phyloP scores from a whole-genome alignment of 2,888 invertebrate genomes.

The Zaprionus obscuricornis region DNA sequence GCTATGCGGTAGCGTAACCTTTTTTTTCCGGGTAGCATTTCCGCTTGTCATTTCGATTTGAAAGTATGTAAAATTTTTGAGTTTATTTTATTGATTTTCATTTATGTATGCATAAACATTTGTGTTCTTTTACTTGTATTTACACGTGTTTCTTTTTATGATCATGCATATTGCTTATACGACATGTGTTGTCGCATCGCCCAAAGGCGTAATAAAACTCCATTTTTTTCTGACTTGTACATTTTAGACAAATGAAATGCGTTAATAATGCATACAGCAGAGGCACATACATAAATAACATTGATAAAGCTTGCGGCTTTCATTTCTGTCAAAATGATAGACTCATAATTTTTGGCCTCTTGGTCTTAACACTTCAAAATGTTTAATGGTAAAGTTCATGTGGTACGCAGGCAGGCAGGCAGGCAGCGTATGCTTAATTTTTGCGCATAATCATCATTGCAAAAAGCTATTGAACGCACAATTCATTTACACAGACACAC shows the following conservation, averaged over 20 bases:
- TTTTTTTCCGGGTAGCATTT: slow-evolving; percentile 5
- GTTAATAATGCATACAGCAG: slow-evolving; percentile 64
- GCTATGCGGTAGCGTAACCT: neutral
- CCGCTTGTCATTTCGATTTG: slow-evolving; percentile 47
- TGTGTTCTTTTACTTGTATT: no score
- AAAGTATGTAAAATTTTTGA: slow-evolving; percentile 27
- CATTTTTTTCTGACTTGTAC: slow-evolving; percentile 23
- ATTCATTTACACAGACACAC: slow-evolving; percentile 9
- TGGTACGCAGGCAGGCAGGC: no score
- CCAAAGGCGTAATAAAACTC: slow-evolving; percentile 44
- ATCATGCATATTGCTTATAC: slow-evolving; percentile 46
- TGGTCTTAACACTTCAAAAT: slow-evolving; percentile 68
- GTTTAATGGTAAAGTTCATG: slow-evolving; percentile 58
- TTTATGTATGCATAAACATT: slow-evolving; percentile 71
- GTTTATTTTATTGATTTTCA: slow-evolving; percentile 73
- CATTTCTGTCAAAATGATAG: slow-evolving; percentile 28
- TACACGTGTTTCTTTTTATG: slow-evolving; percentile 69
- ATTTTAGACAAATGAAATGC: slow-evolving; percentile 74
- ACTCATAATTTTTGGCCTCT: slow-evolving; percentile 47
- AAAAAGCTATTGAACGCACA: slow-evolving; percentile 51
- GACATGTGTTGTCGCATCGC: slow-evolving; percentile 53
- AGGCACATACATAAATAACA: slow-evolving; percentile 59
- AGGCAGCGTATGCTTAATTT: slow-evolving; percentile 73
- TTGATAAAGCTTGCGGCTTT: slow-evolving; percentile 58
- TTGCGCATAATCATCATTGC: slow-evolving; percentile 69